Conservation (phyloP, 1,140 invertebrate genomes). For the Atta texana region DNA sequence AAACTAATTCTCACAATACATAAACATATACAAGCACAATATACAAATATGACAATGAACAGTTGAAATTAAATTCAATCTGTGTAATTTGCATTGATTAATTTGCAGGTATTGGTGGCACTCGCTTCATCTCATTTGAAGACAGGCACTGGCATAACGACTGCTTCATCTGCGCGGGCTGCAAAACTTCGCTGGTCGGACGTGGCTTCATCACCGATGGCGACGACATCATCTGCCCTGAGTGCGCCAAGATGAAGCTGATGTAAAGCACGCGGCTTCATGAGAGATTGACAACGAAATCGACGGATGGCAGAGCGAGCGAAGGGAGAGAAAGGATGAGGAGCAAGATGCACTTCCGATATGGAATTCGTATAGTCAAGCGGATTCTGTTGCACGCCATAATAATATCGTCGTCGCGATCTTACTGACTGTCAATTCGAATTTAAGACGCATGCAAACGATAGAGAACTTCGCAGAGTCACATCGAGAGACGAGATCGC, state of each 20-base stretch:
- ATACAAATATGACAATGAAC: not conserved
- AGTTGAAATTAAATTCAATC: not conserved
- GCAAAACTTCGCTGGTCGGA: conserved; percentile 97
- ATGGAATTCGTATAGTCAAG: conserved; percentile 8
- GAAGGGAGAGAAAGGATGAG: conserved; percentile 36
- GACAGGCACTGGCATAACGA: conserved; percentile 99
- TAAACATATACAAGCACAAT: not conserved
- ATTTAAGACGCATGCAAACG: not conserved
- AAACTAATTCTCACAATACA: not conserved
- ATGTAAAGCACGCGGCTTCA: conserved; percentile 88
- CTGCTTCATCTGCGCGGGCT: conserved; percentile 99
- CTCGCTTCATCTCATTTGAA: conserved; percentile 99
- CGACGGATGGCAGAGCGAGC: conserved; percentile 13
- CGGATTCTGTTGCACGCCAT: conserved; percentile 13
- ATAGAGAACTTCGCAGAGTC: conserved; percentile 18
- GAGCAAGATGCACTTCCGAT: conserved; percentile 36
- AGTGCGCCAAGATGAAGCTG: conserved; percentile 98
- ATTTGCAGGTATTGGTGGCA: conserved; percentile 96
- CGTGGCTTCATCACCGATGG: conserved; percentile 99
- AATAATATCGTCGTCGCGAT: conserved; percentile 55
- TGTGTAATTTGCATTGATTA: not conserved
- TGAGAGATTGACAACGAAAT: conserved; percentile 38
- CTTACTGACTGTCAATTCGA: conserved; percentile 14
- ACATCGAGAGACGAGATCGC: conserved; percentile 26
- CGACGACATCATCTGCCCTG: conserved; percentile 98